Conservation (phyloP, 2,113 vertebrate species). For the Charina bottae region DNA sequence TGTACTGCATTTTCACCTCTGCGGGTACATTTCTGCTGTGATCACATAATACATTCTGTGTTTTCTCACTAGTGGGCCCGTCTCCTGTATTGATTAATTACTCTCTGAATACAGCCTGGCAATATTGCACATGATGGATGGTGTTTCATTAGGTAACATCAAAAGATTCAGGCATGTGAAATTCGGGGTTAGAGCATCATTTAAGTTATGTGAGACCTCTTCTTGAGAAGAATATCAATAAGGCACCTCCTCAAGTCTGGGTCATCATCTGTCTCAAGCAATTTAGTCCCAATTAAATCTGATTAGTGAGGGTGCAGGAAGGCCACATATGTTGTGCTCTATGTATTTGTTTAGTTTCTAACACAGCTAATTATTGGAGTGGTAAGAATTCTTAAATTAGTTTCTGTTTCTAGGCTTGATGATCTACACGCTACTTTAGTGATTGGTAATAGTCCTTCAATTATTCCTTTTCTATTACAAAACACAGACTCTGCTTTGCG, state of each 20-base stretch:
- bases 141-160: slow-evolving; percentile 13
- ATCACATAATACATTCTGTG: not conserved
- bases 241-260: slow-evolving; percentile 26
- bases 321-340: slow-evolving; percentile 1
- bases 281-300: slow-evolving; percentile 35
- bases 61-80: slow-evolving; percentile 4
- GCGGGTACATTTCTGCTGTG: not conserved
- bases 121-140: slow-evolving; percentile 6
- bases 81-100: slow-evolving; percentile 39
- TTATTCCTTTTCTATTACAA: not conserved
- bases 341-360: slow-evolving; percentile 23
- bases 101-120: not conserved
- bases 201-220: slow-evolving; percentile 18
- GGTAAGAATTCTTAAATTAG: not conserved
- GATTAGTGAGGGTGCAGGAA: slow-evolving; percentile 21
- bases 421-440: not conserved
- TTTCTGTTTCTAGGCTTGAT: not conserved
- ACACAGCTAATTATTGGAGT: slow-evolving; percentile 1
- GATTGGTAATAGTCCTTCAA: not conserved
- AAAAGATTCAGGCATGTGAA: slow-evolving; percentile 22
- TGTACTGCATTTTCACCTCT: not conserved
- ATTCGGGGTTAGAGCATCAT: slow-evolving; percentile 22
- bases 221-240: slow-evolving; percentile 27
- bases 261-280: not conserved
- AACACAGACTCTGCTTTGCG: not conserved